These are phyloP conservation scores for Microcebus ravelobensis DNA, from an alignment of 2,113 vertebrate species.

Conservation along the genomic window DNA sequence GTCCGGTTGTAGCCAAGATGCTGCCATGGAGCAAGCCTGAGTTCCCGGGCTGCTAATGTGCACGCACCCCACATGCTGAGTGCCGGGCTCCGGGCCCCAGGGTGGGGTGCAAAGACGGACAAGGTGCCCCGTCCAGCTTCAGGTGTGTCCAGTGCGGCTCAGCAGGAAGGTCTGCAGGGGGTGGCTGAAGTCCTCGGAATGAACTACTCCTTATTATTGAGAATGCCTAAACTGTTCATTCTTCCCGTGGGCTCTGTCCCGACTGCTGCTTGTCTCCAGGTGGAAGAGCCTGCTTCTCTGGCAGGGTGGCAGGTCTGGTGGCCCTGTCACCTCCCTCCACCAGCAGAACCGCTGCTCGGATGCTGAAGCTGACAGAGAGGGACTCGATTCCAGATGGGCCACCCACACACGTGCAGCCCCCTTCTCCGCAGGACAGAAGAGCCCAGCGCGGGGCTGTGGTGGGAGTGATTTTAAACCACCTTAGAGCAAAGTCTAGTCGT, in stretches of 20 bases:
- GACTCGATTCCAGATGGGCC: background rate
- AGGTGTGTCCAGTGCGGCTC: rapidly evolving
- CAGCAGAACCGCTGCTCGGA: background rate
- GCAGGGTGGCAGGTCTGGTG: rapidly evolving
- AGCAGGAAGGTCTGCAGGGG: no score
- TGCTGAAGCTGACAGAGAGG: no score
- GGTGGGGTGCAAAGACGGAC: rapidly evolving
- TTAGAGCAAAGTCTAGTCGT: background rate
- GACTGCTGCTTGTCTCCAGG: rapidly evolving
- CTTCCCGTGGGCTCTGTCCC: rapidly evolving
- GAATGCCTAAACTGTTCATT: rapidly evolving
- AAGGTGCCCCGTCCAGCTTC: rapidly evolving
- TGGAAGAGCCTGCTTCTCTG: rapidly evolving
- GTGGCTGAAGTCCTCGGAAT: rapidly evolving
- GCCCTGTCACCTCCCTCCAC: background rate
- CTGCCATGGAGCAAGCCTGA: rapidly evolving
- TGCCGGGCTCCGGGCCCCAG: rapidly evolving
- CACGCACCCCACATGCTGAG: rapidly evolving
- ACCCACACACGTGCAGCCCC: background rate
- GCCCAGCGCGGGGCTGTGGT: no score
- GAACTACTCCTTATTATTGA: no score
- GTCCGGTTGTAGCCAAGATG: background rate
- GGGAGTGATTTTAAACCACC: rapidly evolving
- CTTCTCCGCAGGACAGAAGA: no score
- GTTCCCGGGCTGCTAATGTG: rapidly evolving